A percentile compares a stretch with the other conserved stretches of the same genome.
These are phyloP conservation scores for Struthidea cinerea DNA, from an alignment of 2,113 vertebrate species.

Conservation along the genomic window DNA sequence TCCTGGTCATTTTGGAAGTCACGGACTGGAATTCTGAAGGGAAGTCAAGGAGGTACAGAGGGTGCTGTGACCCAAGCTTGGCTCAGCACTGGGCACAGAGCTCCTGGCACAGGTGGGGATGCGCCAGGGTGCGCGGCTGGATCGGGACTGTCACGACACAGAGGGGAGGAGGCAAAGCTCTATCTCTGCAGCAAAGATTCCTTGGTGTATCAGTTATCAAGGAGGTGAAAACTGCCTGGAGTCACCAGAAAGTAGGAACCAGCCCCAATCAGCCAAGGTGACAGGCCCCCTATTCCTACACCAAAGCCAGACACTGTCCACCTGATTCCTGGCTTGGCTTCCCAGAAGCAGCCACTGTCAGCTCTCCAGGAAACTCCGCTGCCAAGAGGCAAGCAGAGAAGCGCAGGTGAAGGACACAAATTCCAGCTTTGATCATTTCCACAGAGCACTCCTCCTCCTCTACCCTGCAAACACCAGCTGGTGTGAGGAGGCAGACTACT, in stretches of 20 bases:
- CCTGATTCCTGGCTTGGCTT: not conserved
- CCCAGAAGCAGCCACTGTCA: not conserved
- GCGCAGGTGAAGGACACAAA: not conserved
- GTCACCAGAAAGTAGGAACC: not conserved
- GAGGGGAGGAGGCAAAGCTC: not conserved
- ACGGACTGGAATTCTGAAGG: not conserved
- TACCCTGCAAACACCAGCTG: not conserved
- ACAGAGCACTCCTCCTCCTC: not conserved
- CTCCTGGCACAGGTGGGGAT: not conserved
- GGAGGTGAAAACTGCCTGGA: not conserved
- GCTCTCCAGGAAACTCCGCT: not conserved
- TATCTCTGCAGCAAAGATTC: not conserved
- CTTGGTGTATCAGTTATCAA: not conserved
- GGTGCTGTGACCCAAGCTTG: not conserved
- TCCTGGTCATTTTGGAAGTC: not conserved
- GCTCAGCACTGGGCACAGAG: not conserved
- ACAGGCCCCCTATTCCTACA: not conserved
- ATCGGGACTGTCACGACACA: not conserved
- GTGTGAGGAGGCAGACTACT: not conserved
- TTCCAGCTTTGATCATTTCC: not conserved
- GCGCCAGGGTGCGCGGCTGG: not conserved
- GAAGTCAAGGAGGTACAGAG: not conserved
- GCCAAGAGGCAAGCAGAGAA: conserved; percentile 2
- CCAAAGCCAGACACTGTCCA: not conserved
- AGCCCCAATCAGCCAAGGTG: not conserved